phyloP scores from a whole-genome alignment of 2,797 vertebrate species.

The Hozukius guyotensis region DNA sequence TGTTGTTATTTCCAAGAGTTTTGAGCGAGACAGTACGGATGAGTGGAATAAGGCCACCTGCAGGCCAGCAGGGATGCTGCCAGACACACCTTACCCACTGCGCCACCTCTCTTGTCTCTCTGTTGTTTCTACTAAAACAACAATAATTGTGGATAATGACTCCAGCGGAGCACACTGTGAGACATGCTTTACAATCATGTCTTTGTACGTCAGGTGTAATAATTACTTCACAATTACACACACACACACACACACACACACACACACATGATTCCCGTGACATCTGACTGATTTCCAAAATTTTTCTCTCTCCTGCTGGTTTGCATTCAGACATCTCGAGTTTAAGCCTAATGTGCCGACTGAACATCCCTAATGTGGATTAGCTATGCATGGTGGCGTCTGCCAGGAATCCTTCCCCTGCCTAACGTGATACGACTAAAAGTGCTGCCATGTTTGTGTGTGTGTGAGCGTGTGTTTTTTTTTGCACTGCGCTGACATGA shows the following conservation, averaged over 20 bases:
- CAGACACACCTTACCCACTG: background rate
- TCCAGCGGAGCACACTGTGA: background rate
- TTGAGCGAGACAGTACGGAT: background rate
- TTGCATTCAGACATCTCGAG: slow-evolving; percentile 50
- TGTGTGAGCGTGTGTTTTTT: slow-evolving; percentile 2
- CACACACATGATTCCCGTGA: slow-evolving; percentile 22
- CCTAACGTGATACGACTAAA: slow-evolving; percentile 54
- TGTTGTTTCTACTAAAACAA: background rate
- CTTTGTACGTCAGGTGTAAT: slow-evolving; percentile 29
- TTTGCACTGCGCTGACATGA: slow-evolving; percentile 18
- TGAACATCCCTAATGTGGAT: slow-evolving; percentile 76
- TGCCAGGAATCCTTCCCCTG: slow-evolving; percentile 48
- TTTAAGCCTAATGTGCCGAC: slow-evolving; percentile 61
- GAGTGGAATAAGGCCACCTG: background rate
- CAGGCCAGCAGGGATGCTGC: background rate
- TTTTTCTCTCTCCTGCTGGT: slow-evolving; percentile 48
- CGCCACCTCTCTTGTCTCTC: background rate
- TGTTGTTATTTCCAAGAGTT: background rate
- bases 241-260: slow-evolving; percentile 1
- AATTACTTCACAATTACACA: slow-evolving; percentile 27
- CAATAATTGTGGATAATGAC: slow-evolving; percentile 21
- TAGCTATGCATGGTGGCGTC: slow-evolving; percentile 67
- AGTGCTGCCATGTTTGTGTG: slow-evolving; percentile 33
- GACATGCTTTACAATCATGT: background rate
- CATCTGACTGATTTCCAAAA: slow-evolving; percentile 59